Evolutionary conservation across 2,113 vertebrate genomes (phyloP).

Genomic region (Sakesphorus luctuosus): DNA sequence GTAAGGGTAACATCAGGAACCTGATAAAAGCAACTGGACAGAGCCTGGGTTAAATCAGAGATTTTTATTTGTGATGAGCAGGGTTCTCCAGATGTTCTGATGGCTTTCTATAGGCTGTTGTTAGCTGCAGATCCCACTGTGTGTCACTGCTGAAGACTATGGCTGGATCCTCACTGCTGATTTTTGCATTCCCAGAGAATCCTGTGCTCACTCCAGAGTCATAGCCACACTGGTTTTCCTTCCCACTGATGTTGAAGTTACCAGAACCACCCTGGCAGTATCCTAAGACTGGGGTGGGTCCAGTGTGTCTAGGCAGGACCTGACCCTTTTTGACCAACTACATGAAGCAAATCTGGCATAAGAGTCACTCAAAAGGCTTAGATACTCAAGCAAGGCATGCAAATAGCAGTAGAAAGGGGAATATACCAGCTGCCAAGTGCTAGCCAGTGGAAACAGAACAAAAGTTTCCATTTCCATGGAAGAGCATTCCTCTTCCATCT

Average conservation of each 20-base stretch:
- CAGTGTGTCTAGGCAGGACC: not conserved
- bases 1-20: not conserved
- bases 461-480: not conserved
- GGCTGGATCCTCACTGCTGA: not conserved
- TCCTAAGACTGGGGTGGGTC: not conserved
- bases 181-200: accelerated
- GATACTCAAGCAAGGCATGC: not conserved
- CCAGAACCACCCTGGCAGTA: not conserved
- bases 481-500: not conserved
- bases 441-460: not conserved
- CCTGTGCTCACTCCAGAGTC: accelerated
- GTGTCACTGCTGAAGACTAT: not conserved
- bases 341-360: not conserved
- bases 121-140: not conserved
- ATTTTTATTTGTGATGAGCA: not conserved
- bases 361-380: not conserved
- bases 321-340: not conserved
- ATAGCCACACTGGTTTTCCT: accelerated
- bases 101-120: not conserved
- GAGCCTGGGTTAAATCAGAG: not conserved
- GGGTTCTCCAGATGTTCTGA: not conserved
- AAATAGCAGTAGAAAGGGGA: not conserved
- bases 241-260: not conserved
- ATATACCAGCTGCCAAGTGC: not conserved
- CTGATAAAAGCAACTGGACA: not conserved